Percentiles rank a stretch among this genome's conserved stretches.
Conservation (phyloP, 2,797 vertebrate genomes). For the Phaenicophaeus curvirostris region DNA sequence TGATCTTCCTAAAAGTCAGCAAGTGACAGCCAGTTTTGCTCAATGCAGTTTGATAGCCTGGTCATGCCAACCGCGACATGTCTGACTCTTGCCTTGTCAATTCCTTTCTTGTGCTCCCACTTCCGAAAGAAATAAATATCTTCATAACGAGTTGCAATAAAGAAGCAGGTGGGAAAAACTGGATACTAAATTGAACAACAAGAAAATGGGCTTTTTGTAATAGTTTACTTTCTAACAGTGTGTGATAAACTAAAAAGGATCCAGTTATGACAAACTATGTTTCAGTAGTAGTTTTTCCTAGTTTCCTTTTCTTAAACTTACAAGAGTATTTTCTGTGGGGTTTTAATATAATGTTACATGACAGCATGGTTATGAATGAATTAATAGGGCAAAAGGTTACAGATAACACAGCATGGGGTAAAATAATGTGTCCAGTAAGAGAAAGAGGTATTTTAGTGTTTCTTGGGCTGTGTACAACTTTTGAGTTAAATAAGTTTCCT, state of each 20-base stretch:
- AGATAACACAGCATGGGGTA: not conserved
- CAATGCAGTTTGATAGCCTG: not conserved
- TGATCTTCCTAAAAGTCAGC: slow-evolving; percentile 14
- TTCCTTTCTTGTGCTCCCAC: slow-evolving; percentile 32
- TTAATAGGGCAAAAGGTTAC: not conserved
- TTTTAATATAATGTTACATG: not conserved
- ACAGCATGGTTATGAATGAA: not conserved
- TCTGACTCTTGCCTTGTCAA: slow-evolving; percentile 34
- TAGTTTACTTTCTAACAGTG: not conserved
- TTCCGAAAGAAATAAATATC: slow-evolving; percentile 49
- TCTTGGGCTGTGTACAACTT: not conserved
- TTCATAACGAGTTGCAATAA: not conserved
- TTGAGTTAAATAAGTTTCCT: not conserved
- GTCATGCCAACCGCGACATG: not conserved
- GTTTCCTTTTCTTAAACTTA: not conserved
- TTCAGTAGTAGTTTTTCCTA: not conserved
- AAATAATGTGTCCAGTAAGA: not conserved
- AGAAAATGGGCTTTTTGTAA: not conserved
- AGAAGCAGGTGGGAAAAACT: not conserved
- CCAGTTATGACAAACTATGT: not conserved
- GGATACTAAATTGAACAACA: not conserved
- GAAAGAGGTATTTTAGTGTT: not conserved
- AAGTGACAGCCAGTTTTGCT: slow-evolving; percentile 35
- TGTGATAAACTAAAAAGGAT: not conserved
- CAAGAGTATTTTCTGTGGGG: not conserved